Evolutionary conservation across 2,113 vertebrate species (phyloP).

Genomic region (Cyphomyrus plagiostoma): DNA sequence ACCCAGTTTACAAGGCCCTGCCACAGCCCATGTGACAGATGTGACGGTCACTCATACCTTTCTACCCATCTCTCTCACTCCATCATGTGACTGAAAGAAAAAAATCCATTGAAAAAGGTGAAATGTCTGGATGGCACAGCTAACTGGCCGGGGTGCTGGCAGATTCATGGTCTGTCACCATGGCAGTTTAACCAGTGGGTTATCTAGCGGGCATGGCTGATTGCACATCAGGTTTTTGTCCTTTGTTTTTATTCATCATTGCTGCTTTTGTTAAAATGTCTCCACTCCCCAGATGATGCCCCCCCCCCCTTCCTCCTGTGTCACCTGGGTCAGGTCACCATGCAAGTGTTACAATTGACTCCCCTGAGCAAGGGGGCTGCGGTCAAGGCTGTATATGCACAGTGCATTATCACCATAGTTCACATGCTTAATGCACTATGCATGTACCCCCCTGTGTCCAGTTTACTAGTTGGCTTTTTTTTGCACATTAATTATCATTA

Average conservation of each 20-base stretch:
- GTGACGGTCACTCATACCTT: neutral
- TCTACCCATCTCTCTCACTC: neutral
- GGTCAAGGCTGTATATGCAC: neutral
- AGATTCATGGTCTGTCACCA: neutral
- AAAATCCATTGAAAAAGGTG: neutral
- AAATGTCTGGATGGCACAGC: neutral
- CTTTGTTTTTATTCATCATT: neutral
- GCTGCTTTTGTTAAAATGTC: neutral
- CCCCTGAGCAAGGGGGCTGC: neutral
- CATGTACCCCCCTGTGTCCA: neutral
- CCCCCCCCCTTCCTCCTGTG: neutral
- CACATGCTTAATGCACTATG: neutral
- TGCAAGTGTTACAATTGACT: neutral
- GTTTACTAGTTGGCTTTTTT: neutral
- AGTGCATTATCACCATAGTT: neutral
- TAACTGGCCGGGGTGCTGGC: neutral
- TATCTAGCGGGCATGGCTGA: neutral
- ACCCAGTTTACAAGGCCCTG: neutral
- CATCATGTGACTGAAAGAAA: neutral
- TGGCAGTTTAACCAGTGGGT: neutral
- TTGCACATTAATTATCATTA: neutral
- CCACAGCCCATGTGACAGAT: neutral
- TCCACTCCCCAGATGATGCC: neutral
- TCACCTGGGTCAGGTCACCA: neutral
- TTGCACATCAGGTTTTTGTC: neutral